These are phyloP conservation scores for Platycnemis pennipes DNA, from an alignment of 2,888 invertebrate genomes.

Conservation along the genomic window DNA sequence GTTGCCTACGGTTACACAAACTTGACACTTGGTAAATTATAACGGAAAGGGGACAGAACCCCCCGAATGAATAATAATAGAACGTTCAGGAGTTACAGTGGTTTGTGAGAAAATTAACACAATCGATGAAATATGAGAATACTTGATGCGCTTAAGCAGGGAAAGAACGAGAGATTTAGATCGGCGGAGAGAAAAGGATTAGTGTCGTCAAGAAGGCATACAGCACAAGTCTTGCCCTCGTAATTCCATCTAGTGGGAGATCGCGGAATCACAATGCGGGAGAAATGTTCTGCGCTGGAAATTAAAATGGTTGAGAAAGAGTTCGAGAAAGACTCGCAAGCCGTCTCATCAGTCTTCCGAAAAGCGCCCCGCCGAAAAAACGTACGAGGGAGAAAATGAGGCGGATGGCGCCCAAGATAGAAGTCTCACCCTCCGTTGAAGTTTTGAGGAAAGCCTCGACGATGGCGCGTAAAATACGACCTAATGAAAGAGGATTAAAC, in stretches of 20 bases:
- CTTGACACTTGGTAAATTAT: too few species aligned
- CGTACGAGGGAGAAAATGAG: background rate
- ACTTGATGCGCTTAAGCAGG: too few species aligned
- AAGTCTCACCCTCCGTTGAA: background rate
- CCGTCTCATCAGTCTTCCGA: background rate
- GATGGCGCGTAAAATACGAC: constrained; percentile 20
- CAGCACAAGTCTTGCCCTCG: background rate
- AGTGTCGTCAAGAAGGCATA: background rate
- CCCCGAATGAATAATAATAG: too few species aligned
- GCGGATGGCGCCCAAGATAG: background rate
- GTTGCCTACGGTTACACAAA: too few species aligned
- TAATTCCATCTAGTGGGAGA: background rate
- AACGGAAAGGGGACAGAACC: too few species aligned
- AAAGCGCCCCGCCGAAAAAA: background rate
- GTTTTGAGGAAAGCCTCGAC: background rate
- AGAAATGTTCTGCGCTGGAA: background rate
- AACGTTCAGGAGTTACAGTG: too few species aligned
- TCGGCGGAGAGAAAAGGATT: background rate
- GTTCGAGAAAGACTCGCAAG: background rate
- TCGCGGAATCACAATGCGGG: background rate
- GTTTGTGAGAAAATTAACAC: too few species aligned
- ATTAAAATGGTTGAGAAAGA: background rate
- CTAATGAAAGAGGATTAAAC: constrained; percentile 1
- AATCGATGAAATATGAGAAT: too few species aligned
- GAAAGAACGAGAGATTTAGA: background rate